A percentile compares a stretch with the other conserved stretches of the same genome.
Conservation (phyloP, 2,888 invertebrate species). For the Parnassius mnemosyne region DNA sequence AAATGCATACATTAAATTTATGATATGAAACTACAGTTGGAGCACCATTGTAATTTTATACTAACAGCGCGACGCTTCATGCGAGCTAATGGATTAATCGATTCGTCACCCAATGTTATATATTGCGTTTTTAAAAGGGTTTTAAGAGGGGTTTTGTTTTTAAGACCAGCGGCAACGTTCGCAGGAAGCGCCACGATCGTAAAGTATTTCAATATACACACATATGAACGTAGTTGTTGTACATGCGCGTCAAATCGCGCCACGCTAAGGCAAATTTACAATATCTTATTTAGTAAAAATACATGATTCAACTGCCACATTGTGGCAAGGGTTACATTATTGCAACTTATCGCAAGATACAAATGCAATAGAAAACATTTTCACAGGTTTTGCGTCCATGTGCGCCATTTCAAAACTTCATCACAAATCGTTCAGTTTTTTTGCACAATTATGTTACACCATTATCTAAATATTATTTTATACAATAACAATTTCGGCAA, state of each 20-base stretch:
- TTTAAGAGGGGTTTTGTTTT: too few species aligned
- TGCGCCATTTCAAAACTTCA: neutral
- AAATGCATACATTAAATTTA: slow-evolving; percentile 70
- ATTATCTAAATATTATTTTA: slow-evolving; percentile 9
- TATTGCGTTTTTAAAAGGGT: too few species aligned
- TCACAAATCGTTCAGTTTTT: too few species aligned
- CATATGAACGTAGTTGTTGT: neutral
- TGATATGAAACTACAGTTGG: slow-evolving; percentile 76
- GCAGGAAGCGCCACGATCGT: neutral
- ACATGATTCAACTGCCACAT: neutral
- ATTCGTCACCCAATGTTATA: too few species aligned
- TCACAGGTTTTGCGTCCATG: neutral
- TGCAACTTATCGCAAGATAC: neutral
- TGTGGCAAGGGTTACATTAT: neutral
- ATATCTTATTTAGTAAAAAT: slow-evolving; percentile 9
- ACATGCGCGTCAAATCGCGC: slow-evolving; percentile 11
- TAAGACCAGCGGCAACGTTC: neutral
- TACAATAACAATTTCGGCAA: slow-evolving; percentile 14
- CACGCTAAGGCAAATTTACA: slow-evolving; percentile 10
- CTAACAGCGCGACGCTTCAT: slow-evolving; percentile 25
- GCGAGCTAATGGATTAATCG: neutral
- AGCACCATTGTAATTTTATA: slow-evolving; percentile 65
- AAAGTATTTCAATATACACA: neutral
- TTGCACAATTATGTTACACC: neutral
- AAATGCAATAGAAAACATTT: neutral